These are phyloP conservation scores for Falco rusticolus DNA, from an alignment of 2,797 vertebrate genomes.

Conservation along the genomic window DNA sequence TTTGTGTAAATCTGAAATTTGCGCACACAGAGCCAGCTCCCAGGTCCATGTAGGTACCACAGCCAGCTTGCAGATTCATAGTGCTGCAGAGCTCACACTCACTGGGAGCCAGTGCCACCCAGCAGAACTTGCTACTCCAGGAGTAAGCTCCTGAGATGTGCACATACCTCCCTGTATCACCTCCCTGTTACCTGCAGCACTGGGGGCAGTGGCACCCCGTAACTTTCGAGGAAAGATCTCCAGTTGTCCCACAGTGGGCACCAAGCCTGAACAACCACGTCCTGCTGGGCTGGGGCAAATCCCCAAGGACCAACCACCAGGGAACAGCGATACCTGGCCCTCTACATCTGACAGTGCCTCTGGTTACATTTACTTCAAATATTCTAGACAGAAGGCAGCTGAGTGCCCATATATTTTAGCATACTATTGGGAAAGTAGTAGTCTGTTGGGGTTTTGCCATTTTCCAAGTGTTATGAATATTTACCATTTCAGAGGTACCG, in stretches of 20 bases:
- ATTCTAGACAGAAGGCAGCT: background rate
- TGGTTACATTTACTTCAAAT: background rate
- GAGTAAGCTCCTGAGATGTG: background rate
- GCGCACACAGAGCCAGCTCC: background rate
- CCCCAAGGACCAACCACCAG: background rate
- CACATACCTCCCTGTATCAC: background rate
- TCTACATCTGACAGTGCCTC: background rate
- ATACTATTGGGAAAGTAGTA: background rate
- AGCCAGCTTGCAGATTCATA: background rate
- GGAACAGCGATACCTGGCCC: background rate
- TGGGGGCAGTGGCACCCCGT: background rate
- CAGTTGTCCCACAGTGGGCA: background rate
- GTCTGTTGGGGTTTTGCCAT: background rate
- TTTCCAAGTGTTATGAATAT: background rate
- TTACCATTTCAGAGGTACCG: background rate
- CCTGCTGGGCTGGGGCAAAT: background rate
- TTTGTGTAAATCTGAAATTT: background rate
- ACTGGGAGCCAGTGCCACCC: accelerated
- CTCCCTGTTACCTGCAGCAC: background rate
- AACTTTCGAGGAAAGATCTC: background rate
- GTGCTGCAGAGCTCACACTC: accelerated
- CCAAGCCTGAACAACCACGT: background rate
- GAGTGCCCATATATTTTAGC: background rate
- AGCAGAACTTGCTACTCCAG: background rate
- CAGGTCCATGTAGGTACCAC: too few species aligned